Evolutionary conservation across 1,140 invertebrate species (phyloP).

Genomic region (Scaptomyza graminum): DNA sequence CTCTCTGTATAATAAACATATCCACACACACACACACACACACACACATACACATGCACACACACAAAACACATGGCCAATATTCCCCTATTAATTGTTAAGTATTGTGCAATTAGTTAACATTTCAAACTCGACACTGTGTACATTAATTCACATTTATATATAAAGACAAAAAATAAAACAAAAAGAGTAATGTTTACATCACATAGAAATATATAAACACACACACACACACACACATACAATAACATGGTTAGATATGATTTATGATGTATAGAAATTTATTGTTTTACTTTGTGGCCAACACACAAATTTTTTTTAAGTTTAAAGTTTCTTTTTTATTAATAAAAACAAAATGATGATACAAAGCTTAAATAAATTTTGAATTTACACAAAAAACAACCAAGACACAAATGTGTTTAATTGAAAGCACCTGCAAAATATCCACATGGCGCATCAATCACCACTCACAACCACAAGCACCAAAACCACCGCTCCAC

Average conservation of each 20-base stretch:
- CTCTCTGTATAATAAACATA: constrained; percentile 55
- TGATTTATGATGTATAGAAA: not conserved
- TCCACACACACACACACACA: constrained; percentile 22
- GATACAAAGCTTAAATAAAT: constrained; percentile 25
- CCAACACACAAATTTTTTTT: constrained; percentile 6
- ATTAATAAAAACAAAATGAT: constrained; percentile 47
- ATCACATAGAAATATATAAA: constrained; percentile 52
- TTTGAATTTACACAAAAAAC: constrained; percentile 14
- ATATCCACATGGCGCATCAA: constrained; percentile 1
- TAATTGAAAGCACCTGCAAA: constrained; percentile 47
- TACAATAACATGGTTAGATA: constrained; percentile 15
- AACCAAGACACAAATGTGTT: constrained; percentile 34
- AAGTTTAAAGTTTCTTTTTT: constrained; percentile 38
- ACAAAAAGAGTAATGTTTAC: constrained; percentile 35
- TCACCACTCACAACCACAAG: constrained; percentile 42
- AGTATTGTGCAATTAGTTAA: constrained; percentile 72
- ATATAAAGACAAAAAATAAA: constrained; percentile 11
- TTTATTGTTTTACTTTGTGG: constrained; percentile 14
- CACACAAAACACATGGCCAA: constrained; percentile 1
- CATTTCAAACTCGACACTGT: constrained; percentile 52
- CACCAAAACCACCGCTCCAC: constrained; percentile 33
- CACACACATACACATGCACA: not conserved
- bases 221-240: constrained; percentile 33
- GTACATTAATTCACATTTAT: constrained; percentile 55
- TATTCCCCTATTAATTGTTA: constrained; percentile 60